A percentile compares a stretch with the other conserved stretches of the same genome.
Evolutionary conservation across 92 coral and sea anemone species (phyloP).

Genomic region (Isaurus tuberculatus): DNA sequence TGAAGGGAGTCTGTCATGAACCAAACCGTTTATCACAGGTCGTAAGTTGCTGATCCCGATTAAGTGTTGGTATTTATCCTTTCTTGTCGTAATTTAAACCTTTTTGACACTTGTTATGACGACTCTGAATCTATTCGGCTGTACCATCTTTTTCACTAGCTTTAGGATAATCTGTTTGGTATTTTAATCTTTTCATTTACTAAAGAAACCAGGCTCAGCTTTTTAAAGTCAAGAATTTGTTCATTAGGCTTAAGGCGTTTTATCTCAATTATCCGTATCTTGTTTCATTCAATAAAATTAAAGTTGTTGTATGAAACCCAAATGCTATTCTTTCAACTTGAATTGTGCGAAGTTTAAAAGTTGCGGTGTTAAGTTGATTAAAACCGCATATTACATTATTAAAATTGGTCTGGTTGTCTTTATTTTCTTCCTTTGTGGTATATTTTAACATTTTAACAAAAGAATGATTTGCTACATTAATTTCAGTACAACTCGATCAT

Average conservation of each 20-base stretch:
- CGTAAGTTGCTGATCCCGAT: neutral
- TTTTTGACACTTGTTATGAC: neutral
- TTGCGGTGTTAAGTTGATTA: neutral
- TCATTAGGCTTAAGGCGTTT: no score
- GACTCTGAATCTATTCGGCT: neutral
- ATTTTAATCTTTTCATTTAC: neutral
- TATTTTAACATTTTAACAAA: no score
- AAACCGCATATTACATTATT: neutral
- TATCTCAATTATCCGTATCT: no score
- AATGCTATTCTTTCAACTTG: no score
- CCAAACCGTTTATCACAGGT: neutral
- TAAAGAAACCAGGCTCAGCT: neutral
- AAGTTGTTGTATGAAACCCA: no score
- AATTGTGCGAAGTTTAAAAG: neutral
- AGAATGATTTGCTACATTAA: no score
- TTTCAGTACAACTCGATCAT: no score
- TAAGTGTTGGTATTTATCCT: slow-evolving; percentile 4
- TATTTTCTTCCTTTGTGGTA: no score
- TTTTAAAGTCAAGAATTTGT: no score
- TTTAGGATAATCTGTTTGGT: neutral
- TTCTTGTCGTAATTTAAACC: neutral
- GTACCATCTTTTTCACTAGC: neutral
- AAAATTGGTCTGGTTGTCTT: neutral
- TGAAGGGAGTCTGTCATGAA: neutral
- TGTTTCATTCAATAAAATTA: no score